Evolutionary conservation across 2,113 vertebrate genomes (phyloP).

Genomic region (Brachionichthys hirsutus): DNA sequence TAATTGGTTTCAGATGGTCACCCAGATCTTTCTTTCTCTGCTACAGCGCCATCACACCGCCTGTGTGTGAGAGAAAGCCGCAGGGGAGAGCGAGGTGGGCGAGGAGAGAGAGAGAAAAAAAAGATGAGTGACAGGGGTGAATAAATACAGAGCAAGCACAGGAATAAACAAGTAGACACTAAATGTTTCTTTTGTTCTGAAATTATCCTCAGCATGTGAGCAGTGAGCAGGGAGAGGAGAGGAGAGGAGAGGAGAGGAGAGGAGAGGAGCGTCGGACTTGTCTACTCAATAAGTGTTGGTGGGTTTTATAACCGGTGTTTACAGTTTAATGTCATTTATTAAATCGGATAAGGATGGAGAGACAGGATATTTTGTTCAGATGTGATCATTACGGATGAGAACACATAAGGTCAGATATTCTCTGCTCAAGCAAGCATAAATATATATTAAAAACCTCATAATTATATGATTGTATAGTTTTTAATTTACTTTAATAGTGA

Average conservation of each 20-base stretch:
- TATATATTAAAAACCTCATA: too few species aligned
- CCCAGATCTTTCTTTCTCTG: constrained; percentile 75
- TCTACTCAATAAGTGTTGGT: constrained; percentile 38
- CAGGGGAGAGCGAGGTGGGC: constrained; percentile 64
- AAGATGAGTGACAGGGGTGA: constrained; percentile 86
- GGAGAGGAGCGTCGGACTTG: constrained; percentile 31
- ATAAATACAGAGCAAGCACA: constrained; percentile 77
- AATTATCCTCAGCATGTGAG: constrained; percentile 40
- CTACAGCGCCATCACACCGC: constrained; percentile 81
- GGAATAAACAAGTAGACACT: constrained; percentile 80
- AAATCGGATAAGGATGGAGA: constrained; percentile 35
- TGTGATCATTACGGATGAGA: too few species aligned
- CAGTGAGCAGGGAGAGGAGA: constrained; percentile 4
- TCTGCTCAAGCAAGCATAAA: too few species aligned
- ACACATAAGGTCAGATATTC: constrained; percentile 5
- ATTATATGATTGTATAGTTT: too few species aligned
- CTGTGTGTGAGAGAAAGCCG: constrained; percentile 83
- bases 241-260: constrained; percentile 17
- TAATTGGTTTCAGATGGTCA: constrained; percentile 99
- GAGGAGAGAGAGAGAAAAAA: constrained; percentile 61
- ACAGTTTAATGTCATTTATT: constrained; percentile 42
- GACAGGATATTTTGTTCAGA: constrained; percentile 30
- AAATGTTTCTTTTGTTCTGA: constrained; percentile 72
- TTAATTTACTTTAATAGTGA: background rate
- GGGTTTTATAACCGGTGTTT: constrained; percentile 38